These are phyloP conservation scores for Micronycteris hirsuta DNA, from an alignment of 2,113 vertebrate genomes.

Conservation along the genomic window DNA sequence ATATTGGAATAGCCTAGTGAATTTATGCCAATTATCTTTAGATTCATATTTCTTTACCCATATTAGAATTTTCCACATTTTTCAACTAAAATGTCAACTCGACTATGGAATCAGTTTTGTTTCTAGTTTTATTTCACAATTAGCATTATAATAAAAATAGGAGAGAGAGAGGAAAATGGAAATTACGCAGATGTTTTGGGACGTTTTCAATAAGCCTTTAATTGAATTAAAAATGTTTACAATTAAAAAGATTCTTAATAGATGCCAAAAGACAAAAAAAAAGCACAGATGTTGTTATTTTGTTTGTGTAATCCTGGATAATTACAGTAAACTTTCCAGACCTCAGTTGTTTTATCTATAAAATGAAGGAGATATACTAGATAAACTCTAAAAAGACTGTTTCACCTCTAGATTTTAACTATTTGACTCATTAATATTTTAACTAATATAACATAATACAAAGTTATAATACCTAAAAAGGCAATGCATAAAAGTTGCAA, in stretches of 20 bases:
- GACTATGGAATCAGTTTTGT: neutral
- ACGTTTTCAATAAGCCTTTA: neutral
- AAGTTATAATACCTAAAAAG: neutral
- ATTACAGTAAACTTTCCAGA: neutral
- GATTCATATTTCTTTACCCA: neutral
- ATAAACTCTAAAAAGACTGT: neutral
- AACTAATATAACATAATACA: neutral
- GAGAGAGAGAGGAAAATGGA: neutral
- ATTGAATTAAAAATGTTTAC: neutral
- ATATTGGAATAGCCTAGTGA: constrained; percentile 41
- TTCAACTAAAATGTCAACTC: constrained; percentile 12
- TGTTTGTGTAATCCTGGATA: neutral
- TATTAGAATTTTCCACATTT: neutral
- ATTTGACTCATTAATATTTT: neutral
- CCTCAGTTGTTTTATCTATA: neutral
- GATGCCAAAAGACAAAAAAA: neutral
- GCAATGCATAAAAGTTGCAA: neutral
- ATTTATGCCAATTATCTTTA: constrained; percentile 65
- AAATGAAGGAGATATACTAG: neutral
- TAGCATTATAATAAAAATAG: neutral
- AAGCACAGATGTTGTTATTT: neutral
- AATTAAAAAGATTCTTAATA: neutral
- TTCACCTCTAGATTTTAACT: neutral
- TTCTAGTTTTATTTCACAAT: neutral
- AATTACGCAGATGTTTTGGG: neutral